Conservation (phyloP, 2,113 vertebrate genomes). For the Morone chrysops region DNA sequence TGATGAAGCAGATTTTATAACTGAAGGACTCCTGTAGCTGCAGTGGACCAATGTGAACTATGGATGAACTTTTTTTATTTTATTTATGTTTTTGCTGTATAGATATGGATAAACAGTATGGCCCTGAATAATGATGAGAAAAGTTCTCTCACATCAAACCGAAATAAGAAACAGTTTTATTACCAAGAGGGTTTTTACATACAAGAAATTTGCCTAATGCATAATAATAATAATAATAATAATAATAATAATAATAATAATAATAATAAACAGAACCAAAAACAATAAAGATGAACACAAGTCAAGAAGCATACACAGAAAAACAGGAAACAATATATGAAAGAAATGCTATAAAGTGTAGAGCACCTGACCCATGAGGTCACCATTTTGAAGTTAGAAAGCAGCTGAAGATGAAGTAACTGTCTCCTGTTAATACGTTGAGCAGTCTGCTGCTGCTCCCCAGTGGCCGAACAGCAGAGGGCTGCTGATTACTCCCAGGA, state of each 20-base stretch:
- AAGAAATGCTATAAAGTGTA: too few relatives aligned
- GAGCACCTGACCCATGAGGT: not conserved
- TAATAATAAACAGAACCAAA: too few relatives aligned
- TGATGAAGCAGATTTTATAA: not conserved
- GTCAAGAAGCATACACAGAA: too few relatives aligned
- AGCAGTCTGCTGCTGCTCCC: constrained; percentile 37
- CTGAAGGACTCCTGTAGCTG: not conserved
- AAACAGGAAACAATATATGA: too few relatives aligned
- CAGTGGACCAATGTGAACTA: not conserved
- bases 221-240: too few relatives aligned
- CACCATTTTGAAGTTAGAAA: not conserved
- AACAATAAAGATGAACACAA: too few relatives aligned
- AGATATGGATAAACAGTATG: too few relatives aligned
- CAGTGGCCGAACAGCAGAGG: constrained; percentile 48
- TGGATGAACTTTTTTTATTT: not conserved
- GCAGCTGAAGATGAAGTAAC: not conserved
- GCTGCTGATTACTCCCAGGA: not conserved
- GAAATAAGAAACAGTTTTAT: too few relatives aligned
- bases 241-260: too few relatives aligned
- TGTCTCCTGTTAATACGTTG: not conserved
- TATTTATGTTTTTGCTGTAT: not conserved
- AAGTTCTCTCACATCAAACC: not conserved
- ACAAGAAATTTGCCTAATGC: too few relatives aligned
- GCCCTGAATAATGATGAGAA: not conserved
- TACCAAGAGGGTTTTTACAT: too few relatives aligned